Base-by-base conservation (phyloP, 2,888 invertebrate genomes). In the Tipula lateralis region DNA sequence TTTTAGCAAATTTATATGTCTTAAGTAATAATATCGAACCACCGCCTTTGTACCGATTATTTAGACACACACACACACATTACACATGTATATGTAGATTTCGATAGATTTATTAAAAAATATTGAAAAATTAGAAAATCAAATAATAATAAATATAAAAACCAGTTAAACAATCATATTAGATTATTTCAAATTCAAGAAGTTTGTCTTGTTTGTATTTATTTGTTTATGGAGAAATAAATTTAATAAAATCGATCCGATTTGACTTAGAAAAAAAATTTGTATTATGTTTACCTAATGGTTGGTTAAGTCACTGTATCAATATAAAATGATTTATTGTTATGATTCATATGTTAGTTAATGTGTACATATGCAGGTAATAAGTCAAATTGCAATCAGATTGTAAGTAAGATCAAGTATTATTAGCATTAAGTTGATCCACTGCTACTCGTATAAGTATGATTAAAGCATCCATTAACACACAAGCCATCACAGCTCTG, bases 141-240 rank as follows among this genome's bases (percentile, higher is more conserved):
- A 44, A 44, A n/a, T 44, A 44, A 44, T 13, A 44, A 44, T 32
- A 32, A 44, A 44, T 4, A 44, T 66, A 66, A 19, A 66, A 66
- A 66, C 66, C 66, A 66, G 66, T 66, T 66, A 66, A 66, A 66
- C 24, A n/a, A n/a, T n/a, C n/a, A n/a, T 66, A 66, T 66, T 66
- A 66, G 66, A 66, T 66, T 66, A 66, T 66, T 66, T 66, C 24
- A 66, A 24, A 66, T 66, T 66, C 24, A 66, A 66, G 66, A 66
- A 66, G 66, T 66, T 66, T 66, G 66, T 66, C 66, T 66, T 66
- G 66, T 19, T 66, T 66, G n/a, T 66, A 66, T 66, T 66, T 66
- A 44, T 44, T 44, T 44, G 44, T 44, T 44, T 66, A 24, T 24
- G 24, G 13, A 66, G 19, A 39, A 39, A 66, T 66, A 24, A 66